Evolutionary conservation across 2,888 invertebrate species (phyloP), one percentile per base, ranked within the genome.

Genomic region (Heliconius cydno): DNA sequence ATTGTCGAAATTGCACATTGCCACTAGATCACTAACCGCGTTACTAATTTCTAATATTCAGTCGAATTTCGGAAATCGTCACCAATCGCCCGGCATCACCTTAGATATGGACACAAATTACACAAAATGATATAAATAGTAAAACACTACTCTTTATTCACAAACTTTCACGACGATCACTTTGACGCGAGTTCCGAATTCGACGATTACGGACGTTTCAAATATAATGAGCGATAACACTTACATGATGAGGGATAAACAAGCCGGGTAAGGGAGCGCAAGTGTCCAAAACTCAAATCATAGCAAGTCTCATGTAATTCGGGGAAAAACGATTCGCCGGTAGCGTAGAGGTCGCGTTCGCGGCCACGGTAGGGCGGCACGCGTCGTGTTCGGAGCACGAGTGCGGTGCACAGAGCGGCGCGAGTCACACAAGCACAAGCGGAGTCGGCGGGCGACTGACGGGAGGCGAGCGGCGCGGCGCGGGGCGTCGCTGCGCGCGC

Each of bases 391-490:
- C 93, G 92, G 94, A 86, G 92, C 94, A 94, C 95, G 94, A 94
- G 94, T 94, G 94, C 94, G 90, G 94, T 94, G 94, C 91, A 94
- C 95, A 89, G 94, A 94, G 94, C 94, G 88, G 94, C 94, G 95
- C 95, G 95, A 94, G 90, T 93, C 94, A 94, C 94, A 94, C 94
- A 94, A 95, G 94, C 94, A 92, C 94, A 94, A 94, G 94, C 95
- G 86, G 94, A 94, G 95, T 94, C 94, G 96, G 95, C 96, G 92
- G 95, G 95, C 96, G 95, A 96, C 96, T 95, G 95, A 93, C 92
- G 93, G 92, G 91, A 88, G 91, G 91, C 89, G 88, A 88, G 91
- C 89, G 88, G 92, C 90, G 93, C 90, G 91, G 92, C 89, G 93
- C 93, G 93, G 92, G 89, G 91, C 89, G 90, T 90, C 90, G 87